Evolutionary conservation across 2,888 invertebrate species (phyloP).

Genomic region (Sussaba pulchella): DNA sequence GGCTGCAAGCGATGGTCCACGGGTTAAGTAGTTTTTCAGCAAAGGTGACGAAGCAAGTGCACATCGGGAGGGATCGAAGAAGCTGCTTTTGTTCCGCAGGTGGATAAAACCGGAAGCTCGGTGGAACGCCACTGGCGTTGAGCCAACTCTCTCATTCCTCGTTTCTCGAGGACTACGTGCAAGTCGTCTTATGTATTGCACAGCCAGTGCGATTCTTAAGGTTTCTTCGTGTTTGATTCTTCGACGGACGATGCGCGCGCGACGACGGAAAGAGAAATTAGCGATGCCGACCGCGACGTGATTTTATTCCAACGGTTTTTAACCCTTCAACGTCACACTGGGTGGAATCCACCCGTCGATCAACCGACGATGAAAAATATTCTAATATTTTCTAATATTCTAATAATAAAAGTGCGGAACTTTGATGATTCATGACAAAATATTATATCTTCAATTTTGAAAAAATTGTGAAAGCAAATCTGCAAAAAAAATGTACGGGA

Average conservation of each 20-base stretch:
- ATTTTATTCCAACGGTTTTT: too few species aligned
- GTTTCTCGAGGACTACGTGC: not conserved
- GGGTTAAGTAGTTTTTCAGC: too few species aligned
- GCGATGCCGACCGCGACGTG: not conserved
- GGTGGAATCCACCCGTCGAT: too few species aligned
- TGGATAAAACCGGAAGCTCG: conserved; percentile 34
- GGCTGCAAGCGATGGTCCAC: conserved; percentile 18
- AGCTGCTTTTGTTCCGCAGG: conserved; percentile 42
- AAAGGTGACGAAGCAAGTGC: conserved; percentile 30
- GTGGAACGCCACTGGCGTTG: conserved; percentile 44
- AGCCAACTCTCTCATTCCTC: conserved; percentile 44
- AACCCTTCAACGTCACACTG: too few species aligned
- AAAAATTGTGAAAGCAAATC: too few species aligned
- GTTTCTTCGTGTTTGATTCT: conserved; percentile 21
- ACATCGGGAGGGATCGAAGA: conserved; percentile 10
- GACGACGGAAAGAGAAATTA: too few species aligned
- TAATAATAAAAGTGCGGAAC: too few species aligned
- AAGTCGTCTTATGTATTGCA: not conserved
- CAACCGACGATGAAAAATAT: too few species aligned
- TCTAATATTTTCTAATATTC: too few species aligned
- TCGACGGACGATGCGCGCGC: not conserved
- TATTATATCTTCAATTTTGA: too few species aligned
- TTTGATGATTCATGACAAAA: too few species aligned
- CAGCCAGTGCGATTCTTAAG: not conserved
- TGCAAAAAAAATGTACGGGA: too few species aligned